These are phyloP conservation scores for Lepidochitona cinerea DNA, from an alignment of 2,888 invertebrate genomes.

Conservation along the genomic window DNA sequence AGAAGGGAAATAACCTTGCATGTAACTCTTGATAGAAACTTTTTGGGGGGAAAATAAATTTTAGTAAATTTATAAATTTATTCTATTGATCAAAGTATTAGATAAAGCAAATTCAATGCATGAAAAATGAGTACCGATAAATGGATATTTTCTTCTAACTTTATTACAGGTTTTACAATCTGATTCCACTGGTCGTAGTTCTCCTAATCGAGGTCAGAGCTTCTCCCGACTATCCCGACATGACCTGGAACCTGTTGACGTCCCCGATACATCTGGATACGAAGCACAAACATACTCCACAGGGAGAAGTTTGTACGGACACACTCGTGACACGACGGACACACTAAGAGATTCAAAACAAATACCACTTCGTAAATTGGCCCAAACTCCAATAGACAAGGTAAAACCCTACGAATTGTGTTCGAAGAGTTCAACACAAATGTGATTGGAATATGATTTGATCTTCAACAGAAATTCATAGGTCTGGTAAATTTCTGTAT, in stretches of 20 bases:
- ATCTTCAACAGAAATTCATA: too few species aligned
- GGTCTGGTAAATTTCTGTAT: too few species aligned
- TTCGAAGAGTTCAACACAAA: too few species aligned
- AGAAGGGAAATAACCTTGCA: neutral
- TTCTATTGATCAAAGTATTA: too few species aligned
- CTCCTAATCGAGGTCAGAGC: neutral
- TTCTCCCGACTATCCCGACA: neutral
- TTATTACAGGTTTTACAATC: neutral
- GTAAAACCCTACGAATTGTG: slow-evolving; percentile 19
- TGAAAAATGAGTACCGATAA: neutral
- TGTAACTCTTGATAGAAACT: neutral
- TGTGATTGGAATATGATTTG: too few species aligned
- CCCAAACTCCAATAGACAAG: slow-evolving; percentile 53
- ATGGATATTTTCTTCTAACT: too few species aligned
- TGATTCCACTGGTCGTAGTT: neutral
- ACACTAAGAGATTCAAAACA: neutral
- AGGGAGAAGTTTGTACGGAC: neutral
- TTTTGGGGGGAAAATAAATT: too few species aligned
- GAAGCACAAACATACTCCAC: neutral
- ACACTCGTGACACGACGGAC: neutral
- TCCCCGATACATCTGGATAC: neutral
- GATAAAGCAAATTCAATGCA: too few species aligned
- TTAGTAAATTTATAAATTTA: too few species aligned
- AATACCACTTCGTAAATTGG: slow-evolving; percentile 40
- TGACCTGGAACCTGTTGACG: neutral